Evolutionary conservation across 37 sponge, comb jelly and placozoan species (phyloP), one percentile per base, ranked within the genome.

Genomic region (Cladorhizidae sp.): DNA sequence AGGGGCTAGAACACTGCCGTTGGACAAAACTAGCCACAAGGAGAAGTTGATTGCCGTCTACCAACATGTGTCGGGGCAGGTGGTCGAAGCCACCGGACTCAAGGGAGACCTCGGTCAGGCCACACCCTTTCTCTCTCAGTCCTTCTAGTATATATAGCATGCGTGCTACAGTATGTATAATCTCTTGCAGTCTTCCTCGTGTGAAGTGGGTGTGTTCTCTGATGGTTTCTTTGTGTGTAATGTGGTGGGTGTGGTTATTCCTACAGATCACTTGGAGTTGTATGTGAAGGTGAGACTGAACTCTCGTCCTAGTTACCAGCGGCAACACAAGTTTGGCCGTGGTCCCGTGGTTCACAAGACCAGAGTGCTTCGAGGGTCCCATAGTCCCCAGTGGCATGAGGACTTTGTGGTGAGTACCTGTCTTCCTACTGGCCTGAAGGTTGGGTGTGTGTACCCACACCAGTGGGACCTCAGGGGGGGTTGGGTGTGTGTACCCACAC

Each of bases 221-320:
- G 23, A n/a, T 11, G 23, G 23, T 23, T n/a, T 64, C n/a, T 73
- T 12, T 17, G 6, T 49, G 8, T 73, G 45, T 50, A 73, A 49
- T 73, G 23, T 49, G 41, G n/a, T 67, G 18, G 5, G 18, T 67
- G 37, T 35, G 18, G 2, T 3, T 67, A 15, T 45, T 45, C 49
- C 2, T 67, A 7, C 38, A 87, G 87, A 75, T 75, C 76, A 81
- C 68, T 54, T 88, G 2, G 79, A 83, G 67, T 41, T 88, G 33
- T 88, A 88, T 29, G 59, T 88, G 32, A 88, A 88, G 64, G 64
- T 88, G 18, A 51, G 89, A 0, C 63, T 88, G 74, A 88, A 88
- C 58, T 76, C 70, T 21, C 86, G 80, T 31, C 80, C 86, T 2
- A 79, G 73, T 29, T 78, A 79, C 32, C 64, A 69, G 56, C 73